Evolutionary conservation across 2,797 vertebrate species (phyloP).

Genomic region (Naso thynnoides): DNA sequence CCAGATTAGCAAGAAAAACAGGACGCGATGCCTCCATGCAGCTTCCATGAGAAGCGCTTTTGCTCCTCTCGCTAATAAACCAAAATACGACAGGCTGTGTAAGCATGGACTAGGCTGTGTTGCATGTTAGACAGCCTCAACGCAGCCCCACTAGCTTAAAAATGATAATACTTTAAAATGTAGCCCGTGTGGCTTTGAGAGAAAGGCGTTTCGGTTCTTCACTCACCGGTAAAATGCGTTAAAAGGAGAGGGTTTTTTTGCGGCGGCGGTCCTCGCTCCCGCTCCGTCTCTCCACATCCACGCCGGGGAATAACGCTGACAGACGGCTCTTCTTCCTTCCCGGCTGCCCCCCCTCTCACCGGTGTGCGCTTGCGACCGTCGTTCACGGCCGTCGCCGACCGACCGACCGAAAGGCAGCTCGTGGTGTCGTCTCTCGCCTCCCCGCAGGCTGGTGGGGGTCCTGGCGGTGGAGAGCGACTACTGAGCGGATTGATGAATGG

Average conservation of each 20-base stretch:
- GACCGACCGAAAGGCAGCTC: slow-evolving; percentile 48
- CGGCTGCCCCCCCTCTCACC: slow-evolving; percentile 42
- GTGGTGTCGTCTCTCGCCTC: slow-evolving; percentile 62
- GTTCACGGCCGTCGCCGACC: slow-evolving; percentile 48
- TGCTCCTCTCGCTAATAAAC: background rate
- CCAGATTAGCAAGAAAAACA: slow-evolving; percentile 33
- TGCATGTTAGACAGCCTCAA: background rate
- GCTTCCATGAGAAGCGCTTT: background rate
- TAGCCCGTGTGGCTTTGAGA: no score
- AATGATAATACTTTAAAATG: background rate
- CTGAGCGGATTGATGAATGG: slow-evolving; percentile 51
- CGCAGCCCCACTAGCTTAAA: background rate
- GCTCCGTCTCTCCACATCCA: slow-evolving; percentile 74
- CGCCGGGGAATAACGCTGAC: slow-evolving; percentile 69
- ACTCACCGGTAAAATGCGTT: slow-evolving; percentile 79
- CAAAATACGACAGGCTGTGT: background rate
- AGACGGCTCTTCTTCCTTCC: slow-evolving; percentile 51
- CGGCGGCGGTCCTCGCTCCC: slow-evolving; percentile 57
- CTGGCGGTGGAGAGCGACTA: slow-evolving; percentile 55
- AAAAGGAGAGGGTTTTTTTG: slow-evolving; percentile 48
- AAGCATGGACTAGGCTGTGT: background rate
- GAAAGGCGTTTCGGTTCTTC: slow-evolving; percentile 6
- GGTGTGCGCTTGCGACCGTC: slow-evolving; percentile 58
- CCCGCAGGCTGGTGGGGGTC: slow-evolving; percentile 57
- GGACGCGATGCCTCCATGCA: slow-evolving; percentile 4